Conservation (phyloP, 2,888 invertebrate genomes). For the Scotopteryx bipunctaria region DNA sequence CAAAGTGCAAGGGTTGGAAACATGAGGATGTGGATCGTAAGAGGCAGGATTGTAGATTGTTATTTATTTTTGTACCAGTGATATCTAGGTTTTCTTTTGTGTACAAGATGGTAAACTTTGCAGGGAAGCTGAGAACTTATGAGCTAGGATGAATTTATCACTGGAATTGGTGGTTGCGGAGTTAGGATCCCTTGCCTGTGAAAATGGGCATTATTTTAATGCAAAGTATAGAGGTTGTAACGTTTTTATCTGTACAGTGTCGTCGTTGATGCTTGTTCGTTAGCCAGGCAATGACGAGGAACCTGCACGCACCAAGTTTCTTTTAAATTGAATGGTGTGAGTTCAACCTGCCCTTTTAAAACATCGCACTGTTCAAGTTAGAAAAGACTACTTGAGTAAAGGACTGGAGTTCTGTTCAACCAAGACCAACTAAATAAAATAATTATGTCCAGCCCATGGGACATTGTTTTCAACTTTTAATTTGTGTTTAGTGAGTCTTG, state of each 20-base stretch:
- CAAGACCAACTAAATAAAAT: constrained; percentile 83
- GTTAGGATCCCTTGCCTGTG: constrained; percentile 85
- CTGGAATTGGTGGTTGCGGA: constrained; percentile 77
- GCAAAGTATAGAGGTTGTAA: constrained; percentile 96
- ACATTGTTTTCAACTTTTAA: constrained; percentile 59
- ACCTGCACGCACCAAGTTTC: constrained; percentile 78
- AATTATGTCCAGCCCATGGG: constrained; percentile 58
- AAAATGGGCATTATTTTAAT: constrained; percentile 95
- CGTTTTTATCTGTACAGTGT: constrained; percentile 77
- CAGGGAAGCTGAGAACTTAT: constrained; percentile 81
- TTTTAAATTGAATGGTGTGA: constrained; percentile 83
- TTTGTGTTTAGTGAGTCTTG: constrained; percentile 84
- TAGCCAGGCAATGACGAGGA: constrained; percentile 63
- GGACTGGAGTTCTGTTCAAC: constrained; percentile 83
- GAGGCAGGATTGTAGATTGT: constrained; percentile 67
- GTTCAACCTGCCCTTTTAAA: constrained; percentile 71
- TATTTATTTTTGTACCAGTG: constrained; percentile 65
- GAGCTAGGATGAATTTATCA: constrained; percentile 76
- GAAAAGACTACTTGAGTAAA: constrained; percentile 81
- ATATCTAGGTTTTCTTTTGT: constrained; percentile 75
- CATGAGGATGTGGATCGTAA: constrained; percentile 61
- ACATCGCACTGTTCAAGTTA: constrained; percentile 82
- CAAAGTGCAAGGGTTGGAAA: constrained; percentile 77
- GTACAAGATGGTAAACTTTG: constrained; percentile 79
- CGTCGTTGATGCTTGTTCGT: constrained; percentile 63